Evolutionary conservation across 1,140 invertebrate species (phyloP), one percentile per base, ranked within the genome.

Genomic region (Himalopsyche phryganea): DNA sequence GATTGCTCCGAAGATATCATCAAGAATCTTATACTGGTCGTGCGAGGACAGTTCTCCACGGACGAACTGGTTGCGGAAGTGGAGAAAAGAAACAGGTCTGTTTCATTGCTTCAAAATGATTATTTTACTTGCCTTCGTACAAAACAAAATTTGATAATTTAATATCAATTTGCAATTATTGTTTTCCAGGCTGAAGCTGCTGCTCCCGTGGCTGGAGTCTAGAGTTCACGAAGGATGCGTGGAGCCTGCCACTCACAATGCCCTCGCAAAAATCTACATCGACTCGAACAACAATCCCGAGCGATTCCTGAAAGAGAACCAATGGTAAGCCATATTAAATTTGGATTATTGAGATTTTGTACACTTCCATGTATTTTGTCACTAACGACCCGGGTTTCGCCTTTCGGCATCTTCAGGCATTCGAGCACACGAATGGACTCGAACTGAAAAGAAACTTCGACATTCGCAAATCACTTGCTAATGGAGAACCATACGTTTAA

Each of bases 251-350:
- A 99, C 98, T 0, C 98, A 99, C 74, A 99, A 99, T 79, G 98
- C 98, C 2, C 75, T 99, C 50, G 98, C 97, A 46, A 99, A 99
- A 75, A 99, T 99, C 66, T 99, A 99, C 79, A 99, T 99, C 66
- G 98, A 99, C 73, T 95, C 94, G 56, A 99, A 99, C 75, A 99
- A 99, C 69, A 99, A 99, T 77, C 95, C 98, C 1, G 98, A 99
- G 71, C 81, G 96, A 70, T 99, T 98, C 80, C 82, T 99, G 6
- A 94, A 92, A 81, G 90, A 86, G 68, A 86, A 86, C 64, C 83
- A 85, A 73, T 85, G 82, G 79, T 80, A 50, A 71, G 68, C 49
- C n/a, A 15, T 40, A 3, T 15, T 40, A n/a, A n/a, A n/a, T n/a
- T n/a, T n/a, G n/a, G n/a, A n/a, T n/a, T n/a, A n/a, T n/a, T n/a